Conservation (phyloP, 2,113 vertebrate genomes). For the Syngnathus typhle region DNA sequence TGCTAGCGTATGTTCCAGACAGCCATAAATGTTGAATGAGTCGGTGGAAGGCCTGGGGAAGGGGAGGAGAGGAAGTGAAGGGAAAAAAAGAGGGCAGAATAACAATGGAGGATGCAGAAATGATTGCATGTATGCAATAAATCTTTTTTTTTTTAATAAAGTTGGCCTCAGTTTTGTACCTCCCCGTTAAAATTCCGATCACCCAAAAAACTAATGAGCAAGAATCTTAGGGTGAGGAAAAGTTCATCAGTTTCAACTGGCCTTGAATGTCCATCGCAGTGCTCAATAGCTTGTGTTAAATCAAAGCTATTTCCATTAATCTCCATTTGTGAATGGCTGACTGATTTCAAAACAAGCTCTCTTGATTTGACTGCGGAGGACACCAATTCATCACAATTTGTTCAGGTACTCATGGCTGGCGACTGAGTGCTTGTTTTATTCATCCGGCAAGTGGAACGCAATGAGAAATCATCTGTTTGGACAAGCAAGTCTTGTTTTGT, state of each 20-base stretch:
- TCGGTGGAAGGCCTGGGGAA: slow-evolving; percentile 18
- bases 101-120: neutral
- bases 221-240: neutral
- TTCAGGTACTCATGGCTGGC: slow-evolving; percentile 27
- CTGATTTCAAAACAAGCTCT: slow-evolving; percentile 26
- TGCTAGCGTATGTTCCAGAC: slow-evolving; percentile 46
- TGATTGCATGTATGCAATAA: neutral
- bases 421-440: slow-evolving; percentile 1
- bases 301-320: slow-evolving; percentile 52
- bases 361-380: slow-evolving; percentile 22
- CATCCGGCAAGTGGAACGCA: neutral
- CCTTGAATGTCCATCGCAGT: slow-evolving; percentile 16
- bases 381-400: slow-evolving; percentile 45
- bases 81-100: slow-evolving; percentile 9
- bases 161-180: slow-evolving; percentile 18
- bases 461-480: slow-evolving; percentile 19
- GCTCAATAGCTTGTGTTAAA: slow-evolving; percentile 41
- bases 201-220: slow-evolving; percentile 5
- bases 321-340: slow-evolving; percentile 31
- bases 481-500: slow-evolving; percentile 13
- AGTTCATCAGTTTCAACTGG: slow-evolving; percentile 27
- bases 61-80: neutral
- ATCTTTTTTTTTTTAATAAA: neutral
- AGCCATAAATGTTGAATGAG: slow-evolving; percentile 59
- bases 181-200: slow-evolving; percentile 17